phyloP scores from a whole-genome alignment of 2,797 vertebrate genomes.

The Dromococcyx pavoninus region DNA sequence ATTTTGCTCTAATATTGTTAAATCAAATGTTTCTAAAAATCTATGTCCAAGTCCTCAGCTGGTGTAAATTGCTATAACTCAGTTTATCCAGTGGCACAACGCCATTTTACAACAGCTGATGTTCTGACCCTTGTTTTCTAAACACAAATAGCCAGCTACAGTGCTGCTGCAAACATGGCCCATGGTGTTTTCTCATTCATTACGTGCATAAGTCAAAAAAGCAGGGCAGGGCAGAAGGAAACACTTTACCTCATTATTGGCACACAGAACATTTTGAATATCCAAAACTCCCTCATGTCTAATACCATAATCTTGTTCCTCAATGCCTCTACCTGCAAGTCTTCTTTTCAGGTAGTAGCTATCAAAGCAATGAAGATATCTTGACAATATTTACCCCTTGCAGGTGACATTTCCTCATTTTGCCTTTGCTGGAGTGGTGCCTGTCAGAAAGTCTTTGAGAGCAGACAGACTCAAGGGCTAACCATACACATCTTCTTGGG shows the following conservation, averaged over 20 bases:
- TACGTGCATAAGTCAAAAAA: fast-evolving
- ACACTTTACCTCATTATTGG: background rate
- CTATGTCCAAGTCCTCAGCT: conserved; percentile 20
- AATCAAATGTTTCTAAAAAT: conserved; percentile 13
- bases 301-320: background rate
- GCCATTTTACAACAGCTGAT: background rate
- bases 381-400: background rate
- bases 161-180: background rate
- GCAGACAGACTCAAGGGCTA: fast-evolving
- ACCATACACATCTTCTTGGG: background rate
- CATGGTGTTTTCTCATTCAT: background rate
- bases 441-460: background rate
- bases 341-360: background rate
- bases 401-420: background rate
- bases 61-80: background rate
- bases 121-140: background rate
- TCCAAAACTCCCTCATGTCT: background rate
- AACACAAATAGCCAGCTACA: background rate
- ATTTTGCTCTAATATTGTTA: background rate
- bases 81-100: background rate
- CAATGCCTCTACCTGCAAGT: background rate
- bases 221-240: background rate
- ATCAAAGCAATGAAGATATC: background rate
- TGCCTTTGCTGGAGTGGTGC: background rate
- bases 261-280: background rate